phyloP scores from a whole-genome alignment of 2,113 vertebrate genomes.

The Pachypanchax playfairii region DNA sequence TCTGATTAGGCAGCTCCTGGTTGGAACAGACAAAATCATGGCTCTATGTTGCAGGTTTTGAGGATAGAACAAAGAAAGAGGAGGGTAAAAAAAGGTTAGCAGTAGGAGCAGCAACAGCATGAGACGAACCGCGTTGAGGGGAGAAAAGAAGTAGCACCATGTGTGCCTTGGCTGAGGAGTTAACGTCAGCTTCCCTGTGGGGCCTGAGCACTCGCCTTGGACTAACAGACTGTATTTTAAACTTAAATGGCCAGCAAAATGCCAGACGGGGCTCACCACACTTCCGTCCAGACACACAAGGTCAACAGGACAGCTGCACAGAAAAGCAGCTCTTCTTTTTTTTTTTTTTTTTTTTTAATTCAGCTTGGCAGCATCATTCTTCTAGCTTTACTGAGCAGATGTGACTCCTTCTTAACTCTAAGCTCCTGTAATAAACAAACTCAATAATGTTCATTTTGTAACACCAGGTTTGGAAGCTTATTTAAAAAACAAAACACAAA shows the following conservation, averaged over 20 bases:
- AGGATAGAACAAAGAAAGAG: constrained; percentile 15
- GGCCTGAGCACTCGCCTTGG: constrained; percentile 50
- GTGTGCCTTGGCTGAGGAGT: constrained; percentile 59
- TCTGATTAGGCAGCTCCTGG: constrained; percentile 47
- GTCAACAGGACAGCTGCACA: constrained; percentile 50
- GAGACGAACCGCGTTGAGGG: constrained; percentile 27
- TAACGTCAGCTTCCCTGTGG: constrained; percentile 55
- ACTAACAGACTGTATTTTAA: constrained; percentile 68
- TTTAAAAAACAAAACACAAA: background rate
- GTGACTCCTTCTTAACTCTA: constrained; percentile 33
- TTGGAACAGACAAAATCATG: constrained; percentile 36
- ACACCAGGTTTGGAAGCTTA: constrained; percentile 7
- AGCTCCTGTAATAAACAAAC: constrained; percentile 34
- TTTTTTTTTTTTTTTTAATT: constrained; percentile 6
- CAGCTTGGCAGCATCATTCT: constrained; percentile 18
- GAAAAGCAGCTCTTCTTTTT: constrained; percentile 22
- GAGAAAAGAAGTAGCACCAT: constrained; percentile 41
- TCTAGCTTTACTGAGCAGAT: constrained; percentile 40
- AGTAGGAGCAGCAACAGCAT: constrained; percentile 36
- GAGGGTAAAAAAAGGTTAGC: constrained; percentile 9
- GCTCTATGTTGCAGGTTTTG: constrained; percentile 37
- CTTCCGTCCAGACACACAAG: constrained; percentile 53
- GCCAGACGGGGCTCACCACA: constrained; percentile 61
- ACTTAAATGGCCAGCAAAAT: constrained; percentile 74
- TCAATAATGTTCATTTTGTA: constrained; percentile 38